A percentile compares a stretch with the other conserved stretches of the same genome.
phyloP scores from a whole-genome alignment of 2,797 vertebrate genomes.

The Buphagus erythrorhynchus region DNA sequence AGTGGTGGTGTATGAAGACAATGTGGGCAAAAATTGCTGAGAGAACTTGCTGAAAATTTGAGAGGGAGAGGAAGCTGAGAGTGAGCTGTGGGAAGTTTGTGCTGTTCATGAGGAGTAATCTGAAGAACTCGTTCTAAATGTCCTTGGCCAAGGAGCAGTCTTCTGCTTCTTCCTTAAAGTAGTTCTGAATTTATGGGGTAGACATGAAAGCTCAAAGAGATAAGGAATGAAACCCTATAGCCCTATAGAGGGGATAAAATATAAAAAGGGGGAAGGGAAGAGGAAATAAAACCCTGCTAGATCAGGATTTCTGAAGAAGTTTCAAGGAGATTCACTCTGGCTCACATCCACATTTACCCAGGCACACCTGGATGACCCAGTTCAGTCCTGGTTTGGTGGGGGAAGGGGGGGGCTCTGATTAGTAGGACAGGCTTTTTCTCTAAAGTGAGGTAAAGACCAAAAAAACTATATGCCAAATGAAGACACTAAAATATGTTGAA shows the following conservation, averaged over 20 bases:
- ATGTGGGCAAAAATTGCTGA: not conserved
- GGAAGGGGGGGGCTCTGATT: not conserved
- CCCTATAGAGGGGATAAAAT: not conserved
- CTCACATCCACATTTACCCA: not conserved
- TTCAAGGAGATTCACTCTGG: not conserved
- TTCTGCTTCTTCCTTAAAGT: not conserved
- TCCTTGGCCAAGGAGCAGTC: not conserved
- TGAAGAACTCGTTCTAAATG: not conserved
- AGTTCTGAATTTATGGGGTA: not conserved
- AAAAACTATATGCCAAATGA: accelerated
- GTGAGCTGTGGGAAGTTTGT: not conserved
- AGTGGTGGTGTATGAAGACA: not conserved
- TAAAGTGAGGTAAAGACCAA: not conserved
- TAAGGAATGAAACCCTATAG: not conserved
- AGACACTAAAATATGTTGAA: not conserved
- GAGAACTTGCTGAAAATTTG: not conserved
- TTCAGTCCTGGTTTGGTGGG: not conserved
- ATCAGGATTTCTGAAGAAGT: not conserved
- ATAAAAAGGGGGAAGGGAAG: not conserved
- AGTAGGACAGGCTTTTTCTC: not conserved
- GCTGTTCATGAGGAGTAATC: not conserved
- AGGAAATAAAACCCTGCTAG: not conserved
- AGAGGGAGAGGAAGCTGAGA: not conserved
- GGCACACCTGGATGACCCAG: not conserved
- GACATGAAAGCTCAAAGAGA: not conserved